A percentile compares a stretch with the other conserved stretches of the same genome.
Conservation (phyloP, 2,888 invertebrate species). For the Nezara viridula region DNA sequence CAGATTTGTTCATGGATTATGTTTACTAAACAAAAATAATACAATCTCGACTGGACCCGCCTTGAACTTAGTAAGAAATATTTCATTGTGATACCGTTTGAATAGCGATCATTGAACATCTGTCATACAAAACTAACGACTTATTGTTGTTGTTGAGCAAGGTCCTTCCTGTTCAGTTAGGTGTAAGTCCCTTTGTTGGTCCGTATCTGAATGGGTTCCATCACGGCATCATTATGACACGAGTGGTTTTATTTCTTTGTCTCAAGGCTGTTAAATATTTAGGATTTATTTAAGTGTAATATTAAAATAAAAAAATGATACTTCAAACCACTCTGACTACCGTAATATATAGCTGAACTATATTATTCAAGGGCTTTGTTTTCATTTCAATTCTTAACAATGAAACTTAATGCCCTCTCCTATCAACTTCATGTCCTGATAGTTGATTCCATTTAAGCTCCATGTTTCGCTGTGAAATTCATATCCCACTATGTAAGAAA, state of each 20-base stretch:
- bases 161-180: constrained; percentile 37
- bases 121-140: constrained; percentile 34
- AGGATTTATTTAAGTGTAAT: neutral
- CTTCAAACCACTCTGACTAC: too few species aligned
- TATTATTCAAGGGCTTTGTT: too few species aligned
- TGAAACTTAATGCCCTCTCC: too few species aligned
- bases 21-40: too few species aligned
- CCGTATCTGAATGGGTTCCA: neutral
- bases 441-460: too few species aligned
- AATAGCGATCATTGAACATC: constrained; percentile 12
- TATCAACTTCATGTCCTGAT: too few species aligned
- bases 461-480: too few species aligned
- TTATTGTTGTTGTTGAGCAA: constrained; percentile 36
- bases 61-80: constrained; percentile 23
- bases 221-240: neutral
- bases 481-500: too few species aligned
- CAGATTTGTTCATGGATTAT: too few species aligned
- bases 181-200: constrained; percentile 11
- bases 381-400: too few species aligned
- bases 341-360: too few species aligned
- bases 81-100: constrained; percentile 16
- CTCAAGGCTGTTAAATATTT: neutral
- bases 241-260: neutral
- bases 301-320: neutral
- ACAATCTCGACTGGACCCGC: neutral